These are phyloP conservation scores for Julus scandinavius DNA, from an alignment of 2,888 invertebrate genomes.

Conservation along the genomic window DNA sequence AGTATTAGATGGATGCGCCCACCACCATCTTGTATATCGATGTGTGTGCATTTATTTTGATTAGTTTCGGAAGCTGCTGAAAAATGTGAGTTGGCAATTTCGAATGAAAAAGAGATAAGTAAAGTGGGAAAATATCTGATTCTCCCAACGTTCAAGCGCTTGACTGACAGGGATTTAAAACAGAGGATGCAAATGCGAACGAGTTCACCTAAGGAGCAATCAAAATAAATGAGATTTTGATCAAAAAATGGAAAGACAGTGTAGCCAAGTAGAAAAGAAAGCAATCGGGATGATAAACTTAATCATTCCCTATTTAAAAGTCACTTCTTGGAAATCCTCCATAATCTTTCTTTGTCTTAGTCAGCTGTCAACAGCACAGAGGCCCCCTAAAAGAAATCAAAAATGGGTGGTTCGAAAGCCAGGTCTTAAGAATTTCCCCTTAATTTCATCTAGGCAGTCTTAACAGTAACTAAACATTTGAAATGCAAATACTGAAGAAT, in stretches of 20 bases:
- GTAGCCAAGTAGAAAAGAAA: conserved; percentile 15
- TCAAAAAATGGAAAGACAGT: conserved; percentile 27
- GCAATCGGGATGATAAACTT: conserved; percentile 6
- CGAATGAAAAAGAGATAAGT: neutral
- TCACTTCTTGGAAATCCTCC: conserved; percentile 25
- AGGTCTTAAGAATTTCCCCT: neutral
- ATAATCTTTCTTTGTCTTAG: conserved; percentile 19
- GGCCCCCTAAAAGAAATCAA: neutral
- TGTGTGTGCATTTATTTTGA: neutral
- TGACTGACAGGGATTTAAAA: conserved; percentile 33
- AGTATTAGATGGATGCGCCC: neutral
- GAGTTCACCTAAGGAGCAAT: conserved; percentile 21
- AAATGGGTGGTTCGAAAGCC: conserved; percentile 2
- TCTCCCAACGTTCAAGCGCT: conserved; percentile 1
- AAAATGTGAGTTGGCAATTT: neutral
- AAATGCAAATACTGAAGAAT: neutral
- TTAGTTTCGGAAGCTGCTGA: conserved; percentile 12
- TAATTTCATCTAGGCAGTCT: neutral
- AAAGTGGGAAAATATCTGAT: conserved; percentile 18
- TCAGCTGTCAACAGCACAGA: neutral
- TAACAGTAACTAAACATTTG: neutral
- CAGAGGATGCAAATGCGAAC: conserved; percentile 3
- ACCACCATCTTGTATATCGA: neutral
- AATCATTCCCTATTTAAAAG: conserved; percentile 33
- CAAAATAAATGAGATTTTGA: conserved; percentile 25